Evolutionary conservation across 2,888 invertebrate species (phyloP).

Genomic region (Pseudococcus longispinus): DNA sequence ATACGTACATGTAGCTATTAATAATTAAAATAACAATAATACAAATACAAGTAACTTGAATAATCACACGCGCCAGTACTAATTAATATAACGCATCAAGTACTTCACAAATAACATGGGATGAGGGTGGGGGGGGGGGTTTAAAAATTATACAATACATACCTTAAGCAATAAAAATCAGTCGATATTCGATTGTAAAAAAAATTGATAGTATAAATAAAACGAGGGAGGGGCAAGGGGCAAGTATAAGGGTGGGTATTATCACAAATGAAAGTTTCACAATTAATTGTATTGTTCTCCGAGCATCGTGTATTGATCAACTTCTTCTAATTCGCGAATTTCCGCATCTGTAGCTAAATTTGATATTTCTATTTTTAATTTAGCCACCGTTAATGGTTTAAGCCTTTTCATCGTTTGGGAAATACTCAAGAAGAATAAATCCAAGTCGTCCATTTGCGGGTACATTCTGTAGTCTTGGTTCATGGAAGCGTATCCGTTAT

Average conservation of each 20-base stretch:
- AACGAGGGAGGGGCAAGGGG: background rate
- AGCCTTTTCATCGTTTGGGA: constrained; percentile 58
- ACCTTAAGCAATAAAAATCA: background rate
- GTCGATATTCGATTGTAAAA: background rate
- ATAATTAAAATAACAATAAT: background rate
- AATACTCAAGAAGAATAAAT: constrained; percentile 57
- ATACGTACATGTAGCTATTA: background rate
- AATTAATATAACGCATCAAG: background rate
- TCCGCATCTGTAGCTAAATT: constrained; percentile 57
- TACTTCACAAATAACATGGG: background rate
- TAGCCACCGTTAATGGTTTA: constrained; percentile 57
- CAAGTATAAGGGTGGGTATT: background rate
- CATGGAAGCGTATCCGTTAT: background rate
- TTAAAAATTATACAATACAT: background rate
- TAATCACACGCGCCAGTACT: background rate
- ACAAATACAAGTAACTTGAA: background rate
- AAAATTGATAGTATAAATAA: background rate
- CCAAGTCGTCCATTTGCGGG: constrained; percentile 57
- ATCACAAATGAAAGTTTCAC: constrained; percentile 17
- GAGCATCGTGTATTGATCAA: constrained; percentile 1
- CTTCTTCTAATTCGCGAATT: constrained; percentile 58
- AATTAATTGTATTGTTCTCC: constrained; percentile 4
- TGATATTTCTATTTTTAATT: constrained; percentile 57
- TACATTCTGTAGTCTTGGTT: constrained; percentile 33
- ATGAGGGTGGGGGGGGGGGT: background rate